These are phyloP conservation scores for Mesopsocus fuscifrons DNA, from an alignment of 2,888 invertebrate species.

Conservation along the genomic window DNA sequence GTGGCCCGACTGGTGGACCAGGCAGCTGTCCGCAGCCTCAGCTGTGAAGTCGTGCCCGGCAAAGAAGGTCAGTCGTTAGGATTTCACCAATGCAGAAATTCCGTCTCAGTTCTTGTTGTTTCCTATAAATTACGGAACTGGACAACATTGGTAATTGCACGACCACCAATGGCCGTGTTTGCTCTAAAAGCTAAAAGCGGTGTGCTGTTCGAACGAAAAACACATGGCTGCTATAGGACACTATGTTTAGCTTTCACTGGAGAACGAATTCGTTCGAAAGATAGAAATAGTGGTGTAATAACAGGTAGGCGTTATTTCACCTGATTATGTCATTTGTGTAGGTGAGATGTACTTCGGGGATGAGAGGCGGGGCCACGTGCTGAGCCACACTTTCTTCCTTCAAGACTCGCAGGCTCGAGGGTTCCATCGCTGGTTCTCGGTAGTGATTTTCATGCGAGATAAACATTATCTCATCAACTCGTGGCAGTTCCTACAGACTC, in stretches of 20 bases:
- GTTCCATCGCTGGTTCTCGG: constrained; percentile 11
- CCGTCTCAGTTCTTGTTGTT: background rate
- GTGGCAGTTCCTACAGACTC: constrained; percentile 11
- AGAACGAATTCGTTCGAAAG: too few relatives aligned
- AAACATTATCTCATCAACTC: constrained; percentile 9
- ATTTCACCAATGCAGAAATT: too few relatives aligned
- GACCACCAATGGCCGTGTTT: too few relatives aligned
- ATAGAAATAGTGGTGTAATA: background rate
- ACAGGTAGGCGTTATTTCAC: background rate
- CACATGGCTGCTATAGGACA: too few relatives aligned
- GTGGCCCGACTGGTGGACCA: constrained; percentile 1
- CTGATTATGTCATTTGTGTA: background rate
- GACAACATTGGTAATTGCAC: too few relatives aligned
- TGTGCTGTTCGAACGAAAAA: too few relatives aligned
- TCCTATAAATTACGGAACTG: too few relatives aligned
- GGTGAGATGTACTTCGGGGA: constrained; percentile 8
- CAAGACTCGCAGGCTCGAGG: constrained; percentile 10
- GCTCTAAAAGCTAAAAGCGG: too few relatives aligned
- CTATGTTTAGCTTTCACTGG: too few relatives aligned
- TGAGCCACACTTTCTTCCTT: constrained; percentile 11
- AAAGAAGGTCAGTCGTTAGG: constrained; percentile 7
- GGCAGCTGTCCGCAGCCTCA: constrained; percentile 6
- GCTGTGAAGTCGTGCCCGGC: constrained; percentile 7
- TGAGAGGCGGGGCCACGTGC: background rate
- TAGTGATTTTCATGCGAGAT: constrained; percentile 7